Conservation (phyloP, 2,888 invertebrate genomes). For the Morpho achilles region DNA sequence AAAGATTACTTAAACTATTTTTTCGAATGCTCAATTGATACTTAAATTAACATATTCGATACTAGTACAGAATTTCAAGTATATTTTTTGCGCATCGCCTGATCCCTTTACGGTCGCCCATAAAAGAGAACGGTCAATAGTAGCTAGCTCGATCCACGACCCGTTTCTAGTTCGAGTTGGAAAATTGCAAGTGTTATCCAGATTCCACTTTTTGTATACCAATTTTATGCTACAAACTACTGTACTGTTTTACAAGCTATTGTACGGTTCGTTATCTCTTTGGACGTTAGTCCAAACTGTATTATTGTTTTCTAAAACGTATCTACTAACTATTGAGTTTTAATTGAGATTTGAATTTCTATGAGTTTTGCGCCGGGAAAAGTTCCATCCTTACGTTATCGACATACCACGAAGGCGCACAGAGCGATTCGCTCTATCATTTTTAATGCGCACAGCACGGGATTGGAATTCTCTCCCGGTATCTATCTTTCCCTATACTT, state of each 20-base stretch:
- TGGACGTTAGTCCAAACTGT: slow-evolving; percentile 15
- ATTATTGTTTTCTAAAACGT: slow-evolving; percentile 12
- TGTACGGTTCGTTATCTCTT: slow-evolving; percentile 24
- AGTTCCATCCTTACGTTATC: too few relatives aligned
- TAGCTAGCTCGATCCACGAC: slow-evolving; percentile 39
- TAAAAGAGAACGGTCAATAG: slow-evolving; percentile 59
- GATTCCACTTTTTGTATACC: slow-evolving; percentile 29
- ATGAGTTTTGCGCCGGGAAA: too few relatives aligned
- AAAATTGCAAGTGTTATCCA: slow-evolving; percentile 29
- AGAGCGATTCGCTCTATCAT: too few relatives aligned
- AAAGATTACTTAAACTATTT: neutral
- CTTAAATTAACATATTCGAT: slow-evolving; percentile 60
- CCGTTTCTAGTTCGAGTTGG: slow-evolving; percentile 23
- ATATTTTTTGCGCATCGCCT: slow-evolving; percentile 43
- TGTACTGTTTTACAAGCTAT: slow-evolving; percentile 16
- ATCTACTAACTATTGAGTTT: neutral
- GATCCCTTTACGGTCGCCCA: slow-evolving; percentile 54
- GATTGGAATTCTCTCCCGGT: too few relatives aligned
- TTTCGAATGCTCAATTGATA: slow-evolving; percentile 26
- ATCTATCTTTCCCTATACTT: too few relatives aligned
- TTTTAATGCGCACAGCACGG: too few relatives aligned
- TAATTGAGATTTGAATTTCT: too few relatives aligned
- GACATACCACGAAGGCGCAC: too few relatives aligned
- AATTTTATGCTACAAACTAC: slow-evolving; percentile 22
- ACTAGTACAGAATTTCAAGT: slow-evolving; percentile 38